Evolutionary conservation across 2,888 invertebrate genomes (phyloP), one percentile per base, ranked within the genome.

Genomic region (Cheiracanthium punctorium): DNA sequence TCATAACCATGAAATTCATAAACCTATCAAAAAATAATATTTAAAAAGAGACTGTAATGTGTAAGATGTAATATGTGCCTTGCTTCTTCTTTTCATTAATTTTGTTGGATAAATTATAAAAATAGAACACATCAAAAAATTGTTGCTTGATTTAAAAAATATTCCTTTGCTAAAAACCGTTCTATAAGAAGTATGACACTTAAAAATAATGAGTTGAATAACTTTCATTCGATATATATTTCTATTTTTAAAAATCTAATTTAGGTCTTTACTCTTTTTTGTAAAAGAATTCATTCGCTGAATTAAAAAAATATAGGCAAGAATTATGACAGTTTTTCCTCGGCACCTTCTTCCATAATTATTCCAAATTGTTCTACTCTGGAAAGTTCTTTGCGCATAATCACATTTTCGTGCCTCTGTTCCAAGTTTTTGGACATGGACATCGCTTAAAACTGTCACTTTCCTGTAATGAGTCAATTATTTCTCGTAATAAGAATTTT

Each of bases 381-480:
- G 1, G 43, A 7, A 48, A 12, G 43, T 48, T 24, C 58, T 17
- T 58, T 4, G 58, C 24, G 24, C 58, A 12, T 58, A 58, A 58
- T 58, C 58, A 58, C 58, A 58, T 24, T 58, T 58, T 58, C 58
- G 58, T 58, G 58, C 24, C 20, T 20, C 24, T 58, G 58, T 24
- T 48, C 7, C 48, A 48, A 48, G 48, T 48, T 48, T n/a, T 7
- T 48, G 17, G 48, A 48, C 48, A 5, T 58, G 58, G 58, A 58
- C 58, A 58, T 58, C 58, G 58, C 58, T 58, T 58, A 58, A 58
- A 58, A 58, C 58, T 58, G 58, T 58, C 30, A 30, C 24, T 52
- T 52, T 52, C 20, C 17, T 5, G 17, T 52, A 52, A 52, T 52
- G 20, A n/a, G 17, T 52, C 17, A 52, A 52, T 52, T 52, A 52